These are phyloP conservation scores for Drosophila biarmipes DNA, from an alignment of 1,140 invertebrate genomes.

Conservation along the genomic window DNA sequence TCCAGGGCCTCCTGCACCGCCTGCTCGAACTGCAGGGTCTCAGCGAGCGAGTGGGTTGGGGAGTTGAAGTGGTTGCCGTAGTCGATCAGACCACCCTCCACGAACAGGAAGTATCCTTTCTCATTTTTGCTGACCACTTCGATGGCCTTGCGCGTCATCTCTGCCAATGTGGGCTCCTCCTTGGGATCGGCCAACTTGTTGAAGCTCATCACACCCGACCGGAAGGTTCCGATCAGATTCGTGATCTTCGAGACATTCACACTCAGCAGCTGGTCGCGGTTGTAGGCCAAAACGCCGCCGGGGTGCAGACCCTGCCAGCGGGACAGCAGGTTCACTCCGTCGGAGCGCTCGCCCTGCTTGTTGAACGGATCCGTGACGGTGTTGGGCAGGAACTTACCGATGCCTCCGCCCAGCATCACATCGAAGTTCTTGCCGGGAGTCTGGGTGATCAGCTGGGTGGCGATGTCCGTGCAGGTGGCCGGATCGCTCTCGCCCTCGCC, in stretches of 20 bases:
- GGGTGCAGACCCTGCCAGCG: conserved; percentile 84
- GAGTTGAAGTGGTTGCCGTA: conserved; percentile 87
- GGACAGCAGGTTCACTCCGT: conserved; percentile 85
- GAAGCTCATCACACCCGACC: conserved; percentile 85
- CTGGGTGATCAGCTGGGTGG: conserved; percentile 88
- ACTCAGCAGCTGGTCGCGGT: conserved; percentile 85
- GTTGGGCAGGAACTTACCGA: conserved; percentile 86
- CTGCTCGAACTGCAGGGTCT: conserved; percentile 87
- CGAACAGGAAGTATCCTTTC: conserved; percentile 89
- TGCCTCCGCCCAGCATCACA: conserved; percentile 89
- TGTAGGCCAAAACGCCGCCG: conserved; percentile 86
- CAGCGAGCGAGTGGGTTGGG: conserved; percentile 86
- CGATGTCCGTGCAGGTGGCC: conserved; percentile 85
- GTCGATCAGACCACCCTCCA: conserved; percentile 89
- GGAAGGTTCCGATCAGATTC: conserved; percentile 85
- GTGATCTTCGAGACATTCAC: conserved; percentile 84
- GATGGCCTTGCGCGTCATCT: conserved; percentile 91
- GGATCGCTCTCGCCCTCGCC: conserved; percentile 63
- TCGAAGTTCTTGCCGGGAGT: conserved; percentile 86
- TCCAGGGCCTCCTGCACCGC: conserved; percentile 86
- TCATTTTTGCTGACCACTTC: conserved; percentile 86
- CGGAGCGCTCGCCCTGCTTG: conserved; percentile 85
- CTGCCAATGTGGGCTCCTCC: conserved; percentile 87
- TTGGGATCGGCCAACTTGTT: conserved; percentile 85
- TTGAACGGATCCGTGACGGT: conserved; percentile 85